These are phyloP conservation scores for Percopsis transmontana DNA, from an alignment of 2,113 vertebrate genomes.

Conservation along the genomic window DNA sequence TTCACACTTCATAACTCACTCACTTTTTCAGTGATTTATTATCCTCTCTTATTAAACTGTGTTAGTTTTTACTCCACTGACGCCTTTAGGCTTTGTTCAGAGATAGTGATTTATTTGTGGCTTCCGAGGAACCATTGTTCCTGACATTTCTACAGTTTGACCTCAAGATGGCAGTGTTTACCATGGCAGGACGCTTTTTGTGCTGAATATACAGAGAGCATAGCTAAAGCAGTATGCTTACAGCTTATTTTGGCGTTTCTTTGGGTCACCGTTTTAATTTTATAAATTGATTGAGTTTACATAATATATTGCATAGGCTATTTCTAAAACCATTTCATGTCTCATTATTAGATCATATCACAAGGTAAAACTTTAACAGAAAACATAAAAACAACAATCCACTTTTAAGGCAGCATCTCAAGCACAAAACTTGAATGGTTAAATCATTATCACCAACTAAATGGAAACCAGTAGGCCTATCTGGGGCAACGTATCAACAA, in stretches of 20 bases:
- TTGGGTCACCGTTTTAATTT: neutral
- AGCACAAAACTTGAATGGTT: too few species aligned
- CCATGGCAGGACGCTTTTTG: conserved; percentile 72
- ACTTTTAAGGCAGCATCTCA: too few species aligned
- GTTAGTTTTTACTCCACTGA: neutral
- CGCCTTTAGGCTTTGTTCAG: conserved; percentile 1
- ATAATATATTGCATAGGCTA: too few species aligned
- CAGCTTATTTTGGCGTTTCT: neutral
- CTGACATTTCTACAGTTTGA: conserved; percentile 57
- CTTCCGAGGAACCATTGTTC: conserved; percentile 9
- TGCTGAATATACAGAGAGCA: conserved; percentile 22
- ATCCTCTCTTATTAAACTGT: neutral
- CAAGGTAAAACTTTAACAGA: too few species aligned
- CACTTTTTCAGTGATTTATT: neutral
- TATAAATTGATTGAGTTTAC: too few species aligned
- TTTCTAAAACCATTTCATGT: too few species aligned
- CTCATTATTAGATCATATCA: too few species aligned
- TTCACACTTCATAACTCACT: conserved; percentile 2
- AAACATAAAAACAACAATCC: too few species aligned
- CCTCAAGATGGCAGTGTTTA: conserved; percentile 96
- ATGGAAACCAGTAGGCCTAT: neutral
- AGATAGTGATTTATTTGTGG: neutral
- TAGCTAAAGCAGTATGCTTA: too few species aligned
- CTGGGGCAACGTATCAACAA: conserved; percentile 37
- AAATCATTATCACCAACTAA: too few species aligned